Conservation (phyloP, 2,113 vertebrate genomes). For the Chloropsis cyanopogon region DNA sequence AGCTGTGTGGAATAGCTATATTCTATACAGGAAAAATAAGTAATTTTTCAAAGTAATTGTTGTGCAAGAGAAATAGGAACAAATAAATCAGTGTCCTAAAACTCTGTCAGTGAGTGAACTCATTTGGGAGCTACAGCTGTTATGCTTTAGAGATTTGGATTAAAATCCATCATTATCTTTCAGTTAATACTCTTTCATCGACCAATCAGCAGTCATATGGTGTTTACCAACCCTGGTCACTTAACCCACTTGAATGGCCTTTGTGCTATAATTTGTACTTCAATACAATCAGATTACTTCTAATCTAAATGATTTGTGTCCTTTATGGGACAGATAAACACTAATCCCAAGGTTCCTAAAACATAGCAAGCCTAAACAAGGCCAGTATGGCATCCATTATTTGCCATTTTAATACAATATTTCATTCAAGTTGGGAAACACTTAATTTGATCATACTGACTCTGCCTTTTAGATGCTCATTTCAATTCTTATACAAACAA, state of each 20-base stretch:
- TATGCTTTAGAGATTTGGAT: conserved; percentile 77
- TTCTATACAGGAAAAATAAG: neutral
- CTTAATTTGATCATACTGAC: neutral
- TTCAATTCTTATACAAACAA: neutral
- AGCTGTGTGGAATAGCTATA: neutral
- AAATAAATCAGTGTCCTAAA: conserved; percentile 24
- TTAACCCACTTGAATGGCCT: conserved; percentile 80
- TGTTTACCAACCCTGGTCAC: conserved; percentile 75
- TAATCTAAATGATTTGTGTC: conserved; percentile 81
- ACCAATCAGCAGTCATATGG: conserved; percentile 82
- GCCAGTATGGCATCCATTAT: neutral
- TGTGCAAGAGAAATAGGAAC: conserved; percentile 13
- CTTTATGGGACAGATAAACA: conserved; percentile 77
- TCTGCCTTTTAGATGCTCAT: neutral
- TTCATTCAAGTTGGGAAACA: neutral
- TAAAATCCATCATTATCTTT: conserved; percentile 82
- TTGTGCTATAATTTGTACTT: conserved; percentile 79
- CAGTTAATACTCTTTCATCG: conserved; percentile 78
- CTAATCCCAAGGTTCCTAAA: conserved; percentile 73
- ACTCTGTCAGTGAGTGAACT: conserved; percentile 56
- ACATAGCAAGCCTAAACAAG: conserved; percentile 6
- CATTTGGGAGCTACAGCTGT: conserved; percentile 76
- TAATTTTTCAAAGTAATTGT: conserved; percentile 37
- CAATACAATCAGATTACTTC: conserved; percentile 84
- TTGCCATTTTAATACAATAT: neutral